Conservation (phyloP, 2,113 vertebrate genomes). For the Hucho hucho region DNA sequence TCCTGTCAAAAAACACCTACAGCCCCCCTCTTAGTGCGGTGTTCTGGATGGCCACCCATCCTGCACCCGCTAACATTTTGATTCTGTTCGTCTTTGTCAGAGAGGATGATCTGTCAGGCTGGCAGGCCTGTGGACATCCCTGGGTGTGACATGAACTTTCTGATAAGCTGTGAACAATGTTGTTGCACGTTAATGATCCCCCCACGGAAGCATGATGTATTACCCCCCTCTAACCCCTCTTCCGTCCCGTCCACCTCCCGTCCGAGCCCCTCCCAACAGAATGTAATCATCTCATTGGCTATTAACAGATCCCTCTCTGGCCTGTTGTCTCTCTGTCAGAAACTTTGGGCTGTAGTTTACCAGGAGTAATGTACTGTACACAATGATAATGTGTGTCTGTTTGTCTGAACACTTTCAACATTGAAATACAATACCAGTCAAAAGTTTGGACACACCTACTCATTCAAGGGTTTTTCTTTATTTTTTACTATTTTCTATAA, state of each 20-base stretch:
- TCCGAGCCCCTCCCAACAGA: neutral
- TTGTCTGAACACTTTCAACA: too few species aligned
- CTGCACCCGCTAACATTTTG: constrained; percentile 49
- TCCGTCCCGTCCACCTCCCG: neutral
- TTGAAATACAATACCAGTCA: constrained; percentile 5
- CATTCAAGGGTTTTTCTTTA: neutral
- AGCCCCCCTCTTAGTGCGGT: constrained; percentile 38
- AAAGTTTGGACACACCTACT: constrained; percentile 1
- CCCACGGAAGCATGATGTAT: constrained; percentile 46
- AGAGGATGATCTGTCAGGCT: constrained; percentile 43
- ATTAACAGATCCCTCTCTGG: neutral
- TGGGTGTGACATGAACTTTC: constrained; percentile 67
- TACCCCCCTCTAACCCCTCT: constrained; percentile 24
- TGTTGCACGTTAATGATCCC: constrained; percentile 67
- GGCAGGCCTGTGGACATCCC: constrained; percentile 53
- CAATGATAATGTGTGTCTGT: too few species aligned
- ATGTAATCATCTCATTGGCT: neutral
- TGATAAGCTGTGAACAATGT: constrained; percentile 78
- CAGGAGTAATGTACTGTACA: neutral
- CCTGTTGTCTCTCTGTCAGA: neutral
- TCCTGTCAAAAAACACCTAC: too few species aligned
- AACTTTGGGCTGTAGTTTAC: neutral
- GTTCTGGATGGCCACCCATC: constrained; percentile 18
- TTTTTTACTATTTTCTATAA: too few species aligned
- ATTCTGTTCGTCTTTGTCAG: constrained; percentile 64